Evolutionary conservation across 2,797 vertebrate species (phyloP), one percentile per base, ranked within the genome.

Genomic region (Channallabes apus): DNA sequence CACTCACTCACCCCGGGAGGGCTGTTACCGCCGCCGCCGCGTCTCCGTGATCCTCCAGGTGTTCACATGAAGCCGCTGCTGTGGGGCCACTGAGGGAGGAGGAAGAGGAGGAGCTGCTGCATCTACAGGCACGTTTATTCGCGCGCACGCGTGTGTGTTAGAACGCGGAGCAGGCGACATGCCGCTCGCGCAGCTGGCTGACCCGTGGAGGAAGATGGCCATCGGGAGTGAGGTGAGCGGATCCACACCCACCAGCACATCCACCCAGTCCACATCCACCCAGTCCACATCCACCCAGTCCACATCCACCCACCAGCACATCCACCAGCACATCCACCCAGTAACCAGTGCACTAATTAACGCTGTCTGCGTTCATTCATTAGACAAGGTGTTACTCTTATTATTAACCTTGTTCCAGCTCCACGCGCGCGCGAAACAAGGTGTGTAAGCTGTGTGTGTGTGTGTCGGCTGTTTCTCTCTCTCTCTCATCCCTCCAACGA

Each of bases 161-260:
- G 2, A 61, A 1, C 11, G 18, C 0, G 38, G 78, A 51, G 24
- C 27, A 46, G 27, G 38, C 62, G 94, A 96, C 94, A 99, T 99
- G 97, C 97, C 98, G 88, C 96, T 99, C 94, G 98, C 98, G 91
- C 98, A 99, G 96, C 92, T 99, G 95, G 97, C 96, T 61, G 97
- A 99, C 93, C 98, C 97, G 86, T 99, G 98, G 98, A 96, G 97
- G 94, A 99, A 98, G 95, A 96, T 98, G 97, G 96, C 97, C 90
- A 93, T 98, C 92, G 97, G 95, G 91, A 96, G 90, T 87, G 94
- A 96, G 95, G 95, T 96, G 92, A 94, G 94, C 35, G 29, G 51
- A 17, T 24, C 68, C 27, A 35, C 11, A 2, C 14, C 11, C n/a
- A 75, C 29, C 38, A 41, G 3, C 32, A 32, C 32, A 32, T 32